These are phyloP conservation scores for Melanotaenia duboulayi DNA, from an alignment of 2,113 vertebrate species.

Conservation along the genomic window DNA sequence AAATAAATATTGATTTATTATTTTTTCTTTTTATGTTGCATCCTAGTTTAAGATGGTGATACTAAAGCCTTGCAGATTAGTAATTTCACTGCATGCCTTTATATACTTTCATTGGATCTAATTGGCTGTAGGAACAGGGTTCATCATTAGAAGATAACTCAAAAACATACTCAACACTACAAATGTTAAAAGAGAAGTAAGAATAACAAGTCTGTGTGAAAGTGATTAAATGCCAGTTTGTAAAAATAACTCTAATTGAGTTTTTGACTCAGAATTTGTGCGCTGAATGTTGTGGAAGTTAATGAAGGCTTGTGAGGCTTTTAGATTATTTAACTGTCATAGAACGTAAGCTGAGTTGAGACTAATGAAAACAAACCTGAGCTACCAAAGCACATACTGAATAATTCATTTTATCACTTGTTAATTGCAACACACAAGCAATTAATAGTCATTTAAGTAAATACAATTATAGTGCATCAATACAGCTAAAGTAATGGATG, in stretches of 20 bases:
- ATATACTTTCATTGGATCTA: background rate
- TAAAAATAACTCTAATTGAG: constrained; percentile 9
- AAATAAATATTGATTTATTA: background rate
- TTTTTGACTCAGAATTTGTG: constrained; percentile 1
- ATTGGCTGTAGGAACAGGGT: background rate
- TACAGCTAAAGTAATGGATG: constrained; percentile 30
- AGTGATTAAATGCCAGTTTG: constrained; percentile 17
- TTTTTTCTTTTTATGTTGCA: background rate
- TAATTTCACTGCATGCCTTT: background rate
- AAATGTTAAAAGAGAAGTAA: background rate
- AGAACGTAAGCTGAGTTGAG: background rate
- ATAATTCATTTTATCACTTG: constrained; percentile 16
- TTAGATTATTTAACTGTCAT: constrained; percentile 8
- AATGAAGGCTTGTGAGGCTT: background rate
- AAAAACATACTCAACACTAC: background rate
- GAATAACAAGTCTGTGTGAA: background rate
- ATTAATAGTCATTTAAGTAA: constrained; percentile 19
- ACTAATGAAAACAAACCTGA: constrained; percentile 15
- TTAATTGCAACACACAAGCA: constrained; percentile 1
- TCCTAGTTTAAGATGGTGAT: background rate
- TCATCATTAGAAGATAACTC: background rate
- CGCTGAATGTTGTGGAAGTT: constrained; percentile 6
- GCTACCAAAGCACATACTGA: constrained; percentile 1
- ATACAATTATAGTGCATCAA: constrained; percentile 32
- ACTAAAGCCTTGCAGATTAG: no score